Evolutionary conservation across 2,113 vertebrate species (phyloP).

Genomic region (Equus przewalskii): DNA sequence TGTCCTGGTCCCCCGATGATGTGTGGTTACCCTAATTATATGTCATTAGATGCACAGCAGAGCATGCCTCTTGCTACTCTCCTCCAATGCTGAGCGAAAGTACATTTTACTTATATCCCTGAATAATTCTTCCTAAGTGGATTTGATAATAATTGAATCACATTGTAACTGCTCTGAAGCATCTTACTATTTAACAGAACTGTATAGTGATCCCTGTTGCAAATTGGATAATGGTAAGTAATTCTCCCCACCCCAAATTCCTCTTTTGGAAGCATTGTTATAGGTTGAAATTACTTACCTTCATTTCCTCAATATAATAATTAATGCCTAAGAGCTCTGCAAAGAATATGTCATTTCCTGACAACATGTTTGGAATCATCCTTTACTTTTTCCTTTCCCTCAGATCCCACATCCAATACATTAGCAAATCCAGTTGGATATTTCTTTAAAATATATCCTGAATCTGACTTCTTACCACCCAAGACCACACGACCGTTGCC

Average conservation of each 20-base stretch:
- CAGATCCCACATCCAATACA: neutral
- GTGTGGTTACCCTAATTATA: neutral
- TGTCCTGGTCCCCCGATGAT: neutral
- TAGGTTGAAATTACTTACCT: slow-evolving; percentile 65
- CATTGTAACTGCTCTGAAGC: slow-evolving; percentile 61
- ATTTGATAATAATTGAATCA: slow-evolving; percentile 72
- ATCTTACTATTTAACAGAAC: slow-evolving; percentile 58
- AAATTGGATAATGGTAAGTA: slow-evolving; percentile 60
- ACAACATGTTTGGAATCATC: neutral
- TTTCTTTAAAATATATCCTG: neutral
- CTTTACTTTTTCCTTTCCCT: slow-evolving; percentile 15
- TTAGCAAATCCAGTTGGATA: neutral
- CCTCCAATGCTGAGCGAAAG: neutral
- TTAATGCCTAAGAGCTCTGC: slow-evolving; percentile 39
- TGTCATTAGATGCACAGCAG: neutral
- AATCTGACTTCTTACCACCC: neutral
- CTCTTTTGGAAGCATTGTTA: slow-evolving; percentile 65
- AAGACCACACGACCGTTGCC: neutral
- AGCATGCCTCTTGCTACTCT: neutral
- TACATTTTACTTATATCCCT: slow-evolving; percentile 41
- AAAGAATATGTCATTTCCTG: slow-evolving; percentile 48
- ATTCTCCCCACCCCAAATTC: slow-evolving; percentile 42
- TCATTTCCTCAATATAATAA: slow-evolving; percentile 41
- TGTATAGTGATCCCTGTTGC: slow-evolving; percentile 22
- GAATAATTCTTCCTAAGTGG: slow-evolving; percentile 62